Percentiles rank a stretch among this genome's conserved stretches.
Conservation (phyloP, 2,888 invertebrate species). For the Diloba caeruleocephala region DNA sequence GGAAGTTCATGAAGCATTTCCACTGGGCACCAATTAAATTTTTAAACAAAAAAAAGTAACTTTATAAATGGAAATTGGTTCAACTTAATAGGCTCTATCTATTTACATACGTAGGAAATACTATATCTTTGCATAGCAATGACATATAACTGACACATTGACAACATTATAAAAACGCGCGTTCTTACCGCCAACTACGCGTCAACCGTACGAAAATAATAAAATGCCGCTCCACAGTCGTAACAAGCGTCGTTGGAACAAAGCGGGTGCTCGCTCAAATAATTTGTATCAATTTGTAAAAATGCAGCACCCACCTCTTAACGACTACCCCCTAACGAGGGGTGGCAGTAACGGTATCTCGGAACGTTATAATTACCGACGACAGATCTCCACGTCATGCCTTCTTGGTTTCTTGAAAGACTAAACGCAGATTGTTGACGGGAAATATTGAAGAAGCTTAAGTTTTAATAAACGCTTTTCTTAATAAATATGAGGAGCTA, state of each 20-base stretch:
- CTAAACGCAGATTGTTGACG: conserved; percentile 29
- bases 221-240: conserved; percentile 87
- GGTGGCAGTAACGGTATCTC: conserved; percentile 61
- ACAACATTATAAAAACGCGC: conserved; percentile 1
- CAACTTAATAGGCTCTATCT: too few species aligned
- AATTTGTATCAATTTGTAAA: conserved; percentile 90
- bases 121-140: too few species aligned
- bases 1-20: too few species aligned
- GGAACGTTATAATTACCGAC: conserved; percentile 79
- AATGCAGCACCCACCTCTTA: conserved; percentile 82
- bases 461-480: neutral
- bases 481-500: neutral
- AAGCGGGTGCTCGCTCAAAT: conserved; percentile 88
- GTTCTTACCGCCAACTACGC: conserved; percentile 56
- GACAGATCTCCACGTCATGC: conserved; percentile 63
- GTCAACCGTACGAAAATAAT: conserved; percentile 77
- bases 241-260: conserved; percentile 89
- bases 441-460: conserved; percentile 9
- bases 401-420: conserved; percentile 50
- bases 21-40: too few species aligned
- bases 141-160: neutral
- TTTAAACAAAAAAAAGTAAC: too few species aligned
- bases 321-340: conserved; percentile 60
- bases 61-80: too few species aligned
- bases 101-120: too few species aligned